These are phyloP conservation scores for Clarias laeviceps DNA, from an alignment of 2,797 vertebrate species.

Conservation along the genomic window DNA sequence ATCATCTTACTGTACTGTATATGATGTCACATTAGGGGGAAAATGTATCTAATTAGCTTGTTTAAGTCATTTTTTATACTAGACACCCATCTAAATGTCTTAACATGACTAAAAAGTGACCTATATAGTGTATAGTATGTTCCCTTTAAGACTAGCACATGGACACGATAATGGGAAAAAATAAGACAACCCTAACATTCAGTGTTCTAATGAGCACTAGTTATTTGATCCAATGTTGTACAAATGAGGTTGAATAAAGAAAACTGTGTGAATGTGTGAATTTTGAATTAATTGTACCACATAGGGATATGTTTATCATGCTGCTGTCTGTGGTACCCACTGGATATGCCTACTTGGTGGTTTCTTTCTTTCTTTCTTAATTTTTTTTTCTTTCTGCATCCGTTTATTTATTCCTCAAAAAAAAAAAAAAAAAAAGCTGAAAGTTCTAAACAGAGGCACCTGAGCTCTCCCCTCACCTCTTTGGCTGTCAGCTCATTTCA, in stretches of 20 bases:
- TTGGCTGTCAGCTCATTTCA: conserved; percentile 56
- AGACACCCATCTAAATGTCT: no score
- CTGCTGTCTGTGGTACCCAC: not conserved
- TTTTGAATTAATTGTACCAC: not conserved
- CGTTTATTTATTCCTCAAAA: conserved; percentile 20
- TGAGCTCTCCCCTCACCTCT: conserved; percentile 39
- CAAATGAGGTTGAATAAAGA: not conserved
- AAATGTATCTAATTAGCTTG: no score
- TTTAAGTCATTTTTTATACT: no score
- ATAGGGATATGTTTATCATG: not conserved
- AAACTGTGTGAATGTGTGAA: not conserved
- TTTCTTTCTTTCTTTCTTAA: not conserved
- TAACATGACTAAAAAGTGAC: no score
- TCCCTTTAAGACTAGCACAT: no score
- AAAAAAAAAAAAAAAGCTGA: conserved; percentile 21
- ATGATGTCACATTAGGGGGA: no score
- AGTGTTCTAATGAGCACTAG: not conserved
- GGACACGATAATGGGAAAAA: not conserved
- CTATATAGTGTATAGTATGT: no score
- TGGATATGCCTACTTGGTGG: not conserved
- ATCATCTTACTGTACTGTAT: no score
- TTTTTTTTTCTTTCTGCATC: conserved; percentile 12
- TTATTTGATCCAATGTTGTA: not conserved
- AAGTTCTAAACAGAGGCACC: conserved; percentile 42
- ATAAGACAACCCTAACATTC: no score